Base-by-base conservation (phyloP, 2,888 invertebrate genomes). In the Ichneumoninae sp. region DNA sequence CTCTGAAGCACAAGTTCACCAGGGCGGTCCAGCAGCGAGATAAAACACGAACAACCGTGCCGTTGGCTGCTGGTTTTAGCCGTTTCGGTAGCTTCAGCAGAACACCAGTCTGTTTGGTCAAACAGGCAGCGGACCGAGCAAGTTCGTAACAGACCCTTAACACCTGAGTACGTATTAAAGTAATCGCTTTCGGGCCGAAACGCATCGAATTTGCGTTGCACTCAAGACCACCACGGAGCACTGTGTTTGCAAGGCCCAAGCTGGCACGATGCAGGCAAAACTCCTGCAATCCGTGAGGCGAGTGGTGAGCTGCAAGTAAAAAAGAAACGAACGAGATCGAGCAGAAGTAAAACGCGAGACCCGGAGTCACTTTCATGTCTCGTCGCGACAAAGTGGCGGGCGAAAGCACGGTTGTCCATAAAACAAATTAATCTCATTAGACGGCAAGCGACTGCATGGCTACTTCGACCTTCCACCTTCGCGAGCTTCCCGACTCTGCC, bases 401-500 rank as follows among this genome's bases (percentile, higher is more conserved):
- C 90, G 65, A 74, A 70, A 88, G 86, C 88, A 90, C 87, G 88
- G 90, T 90, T 90, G 91, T 89, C 89, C 91, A 91, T 91, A 90
- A 91, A 91, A 92, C 91, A 92, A 90, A 92, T 92, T 92, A 92
- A 92, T 92, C 91, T 91, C 89, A 90, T 92, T 92, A 92, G 90
- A 88, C 44, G 87, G 88, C 26, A 86, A 89, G 89, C 89, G 89
- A 88, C 91, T 90, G 86, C 88, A 71, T 57, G 80, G 40, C 52
- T 75, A 57, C 89, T 91, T 89, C 87, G 88, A 88, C 88, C 88
- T 90, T 88, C 87, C 80, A 88, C 86, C 89, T 90, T 88, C 87
- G 88, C 88, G 86, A 89, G 88, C 89, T 86, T 79, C 81, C 71
- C 86, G 83, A 84, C 40, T 74, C 80, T 26, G 50, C 66, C 33